Base-by-base conservation (phyloP, 2,888 invertebrate genomes). In the Metopia argyrocephala region DNA sequence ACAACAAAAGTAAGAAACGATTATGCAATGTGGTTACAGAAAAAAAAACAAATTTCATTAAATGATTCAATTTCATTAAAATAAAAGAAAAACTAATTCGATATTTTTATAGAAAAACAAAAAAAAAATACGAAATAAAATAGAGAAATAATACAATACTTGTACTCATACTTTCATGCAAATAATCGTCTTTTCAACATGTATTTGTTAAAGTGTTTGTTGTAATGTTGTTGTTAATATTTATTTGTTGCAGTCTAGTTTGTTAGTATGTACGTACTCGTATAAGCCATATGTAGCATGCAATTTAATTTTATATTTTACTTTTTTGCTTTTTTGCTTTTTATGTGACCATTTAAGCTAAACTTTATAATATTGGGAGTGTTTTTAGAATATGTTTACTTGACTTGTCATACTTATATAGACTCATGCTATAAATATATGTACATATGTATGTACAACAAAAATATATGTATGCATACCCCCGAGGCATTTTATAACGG, bases 1-100 rank as follows among this genome's bases (percentile, higher is more conserved):
- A 48, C 5, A 15, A 54, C n/a, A 61, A 56, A 54, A 31, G 38
- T 9, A 25, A 54, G 38, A 52, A 52, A 59, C 66, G 66, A 66
- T 66, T 59, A 66, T 28, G 38, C 46, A 54, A 64, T 66, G 74
- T 74, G 78, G 70, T 75, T 81, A 61, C n/a, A n/a, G n/a, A n/a
- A n/a, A n/a, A n/a, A n/a, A n/a, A n/a, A n/a, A n/a, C n/a, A 78
- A 70, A 78, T 81, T 81, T 78, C 50, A 78, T 78, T 81, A 75
- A 81, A 81, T 81, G 81, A 81, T 81, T 81, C 78, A 81, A 81
- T 81, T 81, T 71, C 65, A 81, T 74, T 79, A 76, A 80, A 68
- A 81, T 69, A 66, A 76, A 61, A 59, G 56, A 52, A 74, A 69
- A 76, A 75, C 64, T 73, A 69, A n/a, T n/a, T n/a, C n/a, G n/a